Base-by-base conservation (phyloP, 1,140 invertebrate genomes). In the Pogonognathellus flavescens region DNA sequence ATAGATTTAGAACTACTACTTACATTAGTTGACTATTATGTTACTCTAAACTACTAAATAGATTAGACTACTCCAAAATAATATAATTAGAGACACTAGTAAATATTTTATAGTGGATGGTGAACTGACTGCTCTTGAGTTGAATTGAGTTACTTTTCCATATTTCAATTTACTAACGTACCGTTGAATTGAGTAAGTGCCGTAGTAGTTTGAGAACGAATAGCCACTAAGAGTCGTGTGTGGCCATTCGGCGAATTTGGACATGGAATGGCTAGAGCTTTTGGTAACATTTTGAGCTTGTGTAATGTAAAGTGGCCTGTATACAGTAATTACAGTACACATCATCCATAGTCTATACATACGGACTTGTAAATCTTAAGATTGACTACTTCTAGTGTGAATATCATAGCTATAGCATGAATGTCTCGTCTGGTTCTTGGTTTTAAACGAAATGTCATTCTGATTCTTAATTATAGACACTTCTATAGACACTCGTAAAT, bases 211-310 rank as follows among this genome's bases (percentile, higher is more conserved):
- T 31, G 60, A 57, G 53, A 57, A 2, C 11, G 53, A 57, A 57
- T 57, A 41, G 31, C 31, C 31, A 41, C n/a, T 14, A 57, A 57
- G 53, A 57, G 18, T 25, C 31, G 70, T 50, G 70, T 13, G 11
- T 50, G 70, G 70, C 31, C 70, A 76, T 76, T 66, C 62, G 62
- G 22, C 25, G 62, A 76, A 76, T 76, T 76, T 50, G 18, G 41
- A 76, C 70, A 18, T 76, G 31, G 70, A 76, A 50, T 76, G 41
- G 70, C 25, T 76, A 76, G n/a, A 50, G 70, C 70, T 76, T 76
- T 25, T 76, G 70, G 70, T 76, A 76, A 76, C 70, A 50, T 76
- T 62, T 76, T 41, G 41, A 76, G 70, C 70, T 76, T 76, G 62
- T 66, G 62, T 66, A 66, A 66, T 66, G 62, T 66, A 66, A 22